Evolutionary conservation across 2,888 invertebrate genomes (phyloP).

Genomic region (Heliconius hortense): DNA sequence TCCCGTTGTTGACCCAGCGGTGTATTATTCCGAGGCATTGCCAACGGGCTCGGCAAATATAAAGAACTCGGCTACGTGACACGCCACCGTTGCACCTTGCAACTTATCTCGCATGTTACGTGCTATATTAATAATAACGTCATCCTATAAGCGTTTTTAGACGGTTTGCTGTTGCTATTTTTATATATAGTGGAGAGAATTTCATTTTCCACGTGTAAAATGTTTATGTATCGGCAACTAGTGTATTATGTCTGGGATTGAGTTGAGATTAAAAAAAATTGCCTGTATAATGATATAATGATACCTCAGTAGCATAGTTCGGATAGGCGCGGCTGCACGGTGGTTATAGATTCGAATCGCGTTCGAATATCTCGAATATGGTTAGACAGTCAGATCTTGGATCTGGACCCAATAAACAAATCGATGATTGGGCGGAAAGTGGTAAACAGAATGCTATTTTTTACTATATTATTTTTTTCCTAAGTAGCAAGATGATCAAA

Average conservation of each 20-base stretch:
- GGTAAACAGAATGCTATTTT: too few relatives aligned
- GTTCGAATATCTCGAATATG: not conserved
- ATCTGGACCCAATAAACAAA: too few relatives aligned
- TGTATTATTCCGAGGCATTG: conserved; percentile 52
- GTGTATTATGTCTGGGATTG: not conserved
- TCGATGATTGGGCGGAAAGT: not conserved
- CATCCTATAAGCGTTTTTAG: conserved; percentile 30
- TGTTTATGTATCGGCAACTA: not conserved
- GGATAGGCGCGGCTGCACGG: not conserved
- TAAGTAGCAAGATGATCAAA: too few relatives aligned
- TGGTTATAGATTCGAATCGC: not conserved
- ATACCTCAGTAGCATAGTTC: not conserved
- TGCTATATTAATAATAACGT: conserved; percentile 24
- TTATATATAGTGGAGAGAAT: conserved; percentile 25
- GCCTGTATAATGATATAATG: not conserved
- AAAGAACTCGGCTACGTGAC: conserved; percentile 35
- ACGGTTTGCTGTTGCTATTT: conserved; percentile 28
- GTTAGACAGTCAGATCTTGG: not conserved
- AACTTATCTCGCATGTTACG: conserved; percentile 32
- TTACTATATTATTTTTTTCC: too few relatives aligned
- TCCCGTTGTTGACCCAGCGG: conserved; percentile 57
- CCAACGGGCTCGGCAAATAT: conserved; percentile 33
- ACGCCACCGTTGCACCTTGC: conserved; percentile 34
- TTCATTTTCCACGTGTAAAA: conserved; percentile 18
- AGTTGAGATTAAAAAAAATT: not conserved